phyloP scores from a whole-genome alignment of 2,888 invertebrate species.

The Apotomis capreana region DNA sequence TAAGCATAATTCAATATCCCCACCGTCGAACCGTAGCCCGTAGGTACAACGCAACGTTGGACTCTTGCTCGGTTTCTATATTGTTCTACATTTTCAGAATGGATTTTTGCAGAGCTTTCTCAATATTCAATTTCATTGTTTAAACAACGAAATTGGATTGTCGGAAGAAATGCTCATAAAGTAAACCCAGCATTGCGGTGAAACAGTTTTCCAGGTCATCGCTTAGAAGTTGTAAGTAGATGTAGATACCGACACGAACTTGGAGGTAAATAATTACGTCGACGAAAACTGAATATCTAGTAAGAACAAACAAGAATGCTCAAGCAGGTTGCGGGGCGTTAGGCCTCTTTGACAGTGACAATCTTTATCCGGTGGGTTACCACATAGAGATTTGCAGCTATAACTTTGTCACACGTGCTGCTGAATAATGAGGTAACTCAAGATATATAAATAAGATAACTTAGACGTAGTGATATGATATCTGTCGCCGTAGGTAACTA shows the following conservation, averaged over 20 bases:
- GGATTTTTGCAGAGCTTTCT: conserved; percentile 66
- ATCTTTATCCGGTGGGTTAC: conserved; percentile 1
- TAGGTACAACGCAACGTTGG: conserved; percentile 36
- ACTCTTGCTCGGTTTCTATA: conserved; percentile 43
- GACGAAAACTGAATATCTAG: conserved; percentile 17
- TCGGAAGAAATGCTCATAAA: conserved; percentile 54
- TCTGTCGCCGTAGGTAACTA: conserved; percentile 6
- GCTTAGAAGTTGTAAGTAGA: conserved; percentile 21
- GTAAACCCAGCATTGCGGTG: conserved; percentile 51
- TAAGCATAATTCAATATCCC: conserved; percentile 63
- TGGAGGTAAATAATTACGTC: conserved; percentile 12
- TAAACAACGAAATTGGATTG: conserved; percentile 74
- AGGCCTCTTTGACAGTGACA: not conserved
- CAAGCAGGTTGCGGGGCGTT: conserved; percentile 9
- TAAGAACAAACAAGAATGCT: conserved; percentile 20
- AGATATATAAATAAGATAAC: not conserved
- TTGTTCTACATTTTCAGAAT: conserved; percentile 58
- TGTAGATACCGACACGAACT: conserved; percentile 16
- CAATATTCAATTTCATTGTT: conserved; percentile 73
- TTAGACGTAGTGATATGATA: not conserved
- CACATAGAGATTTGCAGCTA: not conserved
- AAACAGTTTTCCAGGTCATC: conserved; percentile 32
- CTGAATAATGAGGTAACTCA: conserved; percentile 3
- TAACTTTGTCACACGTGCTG: not conserved
- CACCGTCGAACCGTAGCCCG: conserved; percentile 44